phyloP scores from a whole-genome alignment of 2,888 invertebrate genomes.

The Cynaeus angustus region DNA sequence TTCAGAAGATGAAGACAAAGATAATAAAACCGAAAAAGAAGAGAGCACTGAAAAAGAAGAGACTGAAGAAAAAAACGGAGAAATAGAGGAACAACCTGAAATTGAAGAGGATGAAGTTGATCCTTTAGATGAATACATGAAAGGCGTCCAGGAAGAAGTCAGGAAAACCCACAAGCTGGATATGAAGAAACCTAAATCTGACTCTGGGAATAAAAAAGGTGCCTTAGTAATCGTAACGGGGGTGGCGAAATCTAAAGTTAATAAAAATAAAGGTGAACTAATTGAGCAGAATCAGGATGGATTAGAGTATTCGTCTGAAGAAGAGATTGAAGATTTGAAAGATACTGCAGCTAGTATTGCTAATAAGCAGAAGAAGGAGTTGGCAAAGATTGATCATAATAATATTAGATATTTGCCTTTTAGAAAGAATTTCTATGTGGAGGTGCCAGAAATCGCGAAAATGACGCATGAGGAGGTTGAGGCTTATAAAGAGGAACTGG shows the following conservation, averaged over 20 bases:
- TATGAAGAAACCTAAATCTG: slow-evolving; percentile 73
- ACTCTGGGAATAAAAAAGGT: slow-evolving; percentile 71
- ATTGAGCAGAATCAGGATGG: slow-evolving; percentile 99
- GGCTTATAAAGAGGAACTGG: slow-evolving; percentile 89
- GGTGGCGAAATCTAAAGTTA: slow-evolving; percentile 85
- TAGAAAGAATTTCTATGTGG: slow-evolving; percentile 97
- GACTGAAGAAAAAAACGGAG: slow-evolving; percentile 70
- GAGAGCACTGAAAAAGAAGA: slow-evolving; percentile 56
- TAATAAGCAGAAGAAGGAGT: slow-evolving; percentile 92
- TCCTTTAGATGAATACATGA: slow-evolving; percentile 98
- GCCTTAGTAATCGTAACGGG: slow-evolving; percentile 89
- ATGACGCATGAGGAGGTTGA: slow-evolving; percentile 94
- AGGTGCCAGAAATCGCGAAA: slow-evolving; percentile 94
- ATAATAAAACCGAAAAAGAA: slow-evolving; percentile 60
- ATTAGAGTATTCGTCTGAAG: slow-evolving; percentile 97
- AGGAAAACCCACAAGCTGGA: slow-evolving; percentile 85
- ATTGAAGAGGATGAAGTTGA: slow-evolving; percentile 88
- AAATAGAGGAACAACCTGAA: slow-evolving; percentile 72
- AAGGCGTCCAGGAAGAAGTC: slow-evolving; percentile 87
- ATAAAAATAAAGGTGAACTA: slow-evolving; percentile 95
- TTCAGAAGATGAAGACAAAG: slow-evolving; percentile 90
- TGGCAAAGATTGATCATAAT: slow-evolving; percentile 94
- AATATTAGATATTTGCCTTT: slow-evolving; percentile 87
- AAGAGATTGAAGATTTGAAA: slow-evolving; percentile 95
- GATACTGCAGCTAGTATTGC: slow-evolving; percentile 91